Percentiles rank a stretch among this genome's conserved stretches.
phyloP scores from a whole-genome alignment of 2,113 vertebrate genomes.

The Fulica atra region DNA sequence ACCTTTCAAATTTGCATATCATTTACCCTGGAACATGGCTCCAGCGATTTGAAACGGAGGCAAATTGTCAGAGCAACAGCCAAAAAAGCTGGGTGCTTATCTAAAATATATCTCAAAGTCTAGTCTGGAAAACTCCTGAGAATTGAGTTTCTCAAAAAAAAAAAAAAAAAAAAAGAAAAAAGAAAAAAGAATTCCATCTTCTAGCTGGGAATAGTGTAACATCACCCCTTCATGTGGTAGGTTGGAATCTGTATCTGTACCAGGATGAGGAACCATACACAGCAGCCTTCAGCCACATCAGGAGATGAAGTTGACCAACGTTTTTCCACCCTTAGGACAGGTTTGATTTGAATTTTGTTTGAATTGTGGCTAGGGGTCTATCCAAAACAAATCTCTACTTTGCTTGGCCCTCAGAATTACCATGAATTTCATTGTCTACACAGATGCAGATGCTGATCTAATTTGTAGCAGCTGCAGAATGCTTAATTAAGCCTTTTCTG shows the following conservation, averaged over 20 bases:
- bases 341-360: conserved; percentile 23
- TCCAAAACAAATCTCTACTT: conserved; percentile 21
- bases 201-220: background rate
- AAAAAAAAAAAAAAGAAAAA: background rate
- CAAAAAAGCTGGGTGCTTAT: background rate
- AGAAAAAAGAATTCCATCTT: background rate
- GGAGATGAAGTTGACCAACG: background rate
- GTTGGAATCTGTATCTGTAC: background rate
- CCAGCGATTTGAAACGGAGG: background rate
- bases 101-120: background rate
- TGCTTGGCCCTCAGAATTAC: conserved; percentile 24
- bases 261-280: background rate
- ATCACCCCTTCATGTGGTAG: background rate
- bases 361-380: conserved; percentile 9
- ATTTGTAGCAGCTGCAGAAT: conserved; percentile 57
- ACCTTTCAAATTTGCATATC: background rate
- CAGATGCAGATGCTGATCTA: conserved; percentile 40
- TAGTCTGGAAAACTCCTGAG: background rate
- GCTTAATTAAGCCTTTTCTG: conserved; percentile 56
- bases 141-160: background rate
- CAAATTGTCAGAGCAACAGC: background rate
- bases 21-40: background rate
- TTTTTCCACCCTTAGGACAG: background rate
- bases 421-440: conserved; percentile 25
- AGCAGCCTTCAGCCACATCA: background rate